phyloP scores from a whole-genome alignment of 1,140 invertebrate genomes.

The Drosophila paulistorum region DNA sequence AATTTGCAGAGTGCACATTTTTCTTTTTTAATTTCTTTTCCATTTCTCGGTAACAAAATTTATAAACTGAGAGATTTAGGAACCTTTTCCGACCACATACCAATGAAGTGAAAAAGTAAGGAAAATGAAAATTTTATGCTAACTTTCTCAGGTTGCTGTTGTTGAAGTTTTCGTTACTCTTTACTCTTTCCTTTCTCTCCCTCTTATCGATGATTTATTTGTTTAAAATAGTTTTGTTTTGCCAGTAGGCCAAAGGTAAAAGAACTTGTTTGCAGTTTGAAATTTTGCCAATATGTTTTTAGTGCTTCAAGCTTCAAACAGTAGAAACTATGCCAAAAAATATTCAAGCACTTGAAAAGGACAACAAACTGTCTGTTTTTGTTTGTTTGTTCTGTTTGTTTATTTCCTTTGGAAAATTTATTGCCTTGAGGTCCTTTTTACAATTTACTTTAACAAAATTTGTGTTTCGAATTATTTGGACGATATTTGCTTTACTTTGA shows the following conservation, averaged over 20 bases:
- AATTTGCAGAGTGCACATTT: too few species aligned
- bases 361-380: constrained; percentile 10
- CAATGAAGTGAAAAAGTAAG: constrained; percentile 11
- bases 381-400: not conserved
- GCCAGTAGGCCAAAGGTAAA: constrained; percentile 73
- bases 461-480: not conserved
- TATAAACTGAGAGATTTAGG: not conserved
- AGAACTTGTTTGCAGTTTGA: constrained; percentile 66
- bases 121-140: constrained; percentile 14
- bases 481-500: not conserved
- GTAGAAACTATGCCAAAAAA: constrained; percentile 42
- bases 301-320: constrained; percentile 17
- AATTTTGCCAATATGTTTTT: constrained; percentile 69
- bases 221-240: constrained; percentile 14
- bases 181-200: not conserved
- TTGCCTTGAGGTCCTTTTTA: not conserved
- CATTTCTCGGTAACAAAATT: too few species aligned
- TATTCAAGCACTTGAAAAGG: constrained; percentile 43
- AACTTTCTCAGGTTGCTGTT: not conserved
- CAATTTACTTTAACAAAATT: constrained; percentile 24
- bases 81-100: constrained; percentile 24
- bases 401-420: constrained; percentile 14
- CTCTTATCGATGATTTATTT: constrained; percentile 23
- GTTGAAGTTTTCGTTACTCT: constrained; percentile 43
- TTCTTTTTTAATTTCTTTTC: not conserved